A percentile compares a stretch with the other conserved stretches of the same genome.
phyloP scores from a whole-genome alignment of 2,113 vertebrate species.

The Corythornis cristatus region DNA sequence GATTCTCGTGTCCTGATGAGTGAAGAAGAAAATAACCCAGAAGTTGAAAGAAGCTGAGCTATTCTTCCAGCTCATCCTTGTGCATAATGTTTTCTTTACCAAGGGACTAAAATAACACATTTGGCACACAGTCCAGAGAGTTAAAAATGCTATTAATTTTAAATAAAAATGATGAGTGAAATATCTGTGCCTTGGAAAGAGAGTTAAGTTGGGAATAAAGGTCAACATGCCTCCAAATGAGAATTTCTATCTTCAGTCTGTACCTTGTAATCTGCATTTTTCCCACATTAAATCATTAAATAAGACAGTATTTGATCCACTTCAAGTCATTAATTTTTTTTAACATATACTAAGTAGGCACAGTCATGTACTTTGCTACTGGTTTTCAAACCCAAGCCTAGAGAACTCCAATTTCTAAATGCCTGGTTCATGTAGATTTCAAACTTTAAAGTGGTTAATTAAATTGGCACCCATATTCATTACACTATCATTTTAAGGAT shows the following conservation, averaged over 20 bases:
- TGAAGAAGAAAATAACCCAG: neutral
- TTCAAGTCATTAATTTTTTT: neutral
- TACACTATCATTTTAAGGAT: neutral
- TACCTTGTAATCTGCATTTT: fast-evolving
- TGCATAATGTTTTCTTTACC: constrained; percentile 10
- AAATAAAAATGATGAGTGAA: neutral
- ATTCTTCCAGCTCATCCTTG: neutral
- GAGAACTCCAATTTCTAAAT: neutral
- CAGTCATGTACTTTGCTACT: neutral
- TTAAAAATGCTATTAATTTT: neutral
- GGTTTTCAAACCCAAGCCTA: neutral
- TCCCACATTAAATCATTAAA: neutral
- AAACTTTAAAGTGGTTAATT: neutral
- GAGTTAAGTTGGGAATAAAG: neutral
- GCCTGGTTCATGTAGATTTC: neutral
- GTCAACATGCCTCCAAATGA: neutral
- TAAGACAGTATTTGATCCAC: neutral
- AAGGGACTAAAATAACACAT: neutral
- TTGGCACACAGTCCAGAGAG: neutral
- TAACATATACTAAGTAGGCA: neutral
- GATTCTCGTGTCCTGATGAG: neutral
- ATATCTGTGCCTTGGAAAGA: neutral
- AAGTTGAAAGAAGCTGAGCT: neutral
- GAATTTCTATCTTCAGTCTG: neutral
- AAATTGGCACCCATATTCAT: neutral